A percentile compares a stretch with the other conserved stretches of the same genome.
Evolutionary conservation across 2,113 vertebrate genomes (phyloP).

Genomic region (Pithys albifrons): DNA sequence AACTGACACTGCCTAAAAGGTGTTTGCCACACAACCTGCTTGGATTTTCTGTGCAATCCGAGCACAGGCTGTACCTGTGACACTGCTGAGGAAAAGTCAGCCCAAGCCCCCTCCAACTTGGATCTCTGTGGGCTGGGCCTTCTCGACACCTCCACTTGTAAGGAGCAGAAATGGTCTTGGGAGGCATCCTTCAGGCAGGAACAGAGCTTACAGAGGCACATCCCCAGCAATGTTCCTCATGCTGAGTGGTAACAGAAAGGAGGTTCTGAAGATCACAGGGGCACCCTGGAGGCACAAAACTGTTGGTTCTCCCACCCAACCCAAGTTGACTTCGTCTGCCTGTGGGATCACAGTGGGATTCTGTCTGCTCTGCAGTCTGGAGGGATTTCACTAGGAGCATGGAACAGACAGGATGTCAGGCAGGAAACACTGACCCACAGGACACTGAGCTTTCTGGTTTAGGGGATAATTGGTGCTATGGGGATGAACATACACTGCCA

Average conservation of each 20-base stretch:
- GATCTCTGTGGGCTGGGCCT: neutral
- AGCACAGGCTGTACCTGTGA: neutral
- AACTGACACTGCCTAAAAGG: neutral
- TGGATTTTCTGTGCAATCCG: neutral
- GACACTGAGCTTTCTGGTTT: neutral
- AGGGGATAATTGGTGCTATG: no score
- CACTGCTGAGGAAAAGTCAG: neutral
- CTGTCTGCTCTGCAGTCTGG: no score
- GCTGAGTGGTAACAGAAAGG: neutral
- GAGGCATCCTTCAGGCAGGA: neutral
- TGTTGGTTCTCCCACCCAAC: neutral
- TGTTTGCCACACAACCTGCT: neutral
- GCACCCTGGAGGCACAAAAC: neutral
- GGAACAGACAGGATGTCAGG: no score
- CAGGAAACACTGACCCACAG: neutral
- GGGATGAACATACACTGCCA: neutral
- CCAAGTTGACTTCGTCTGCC: accelerated
- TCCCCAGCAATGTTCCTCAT: neutral
- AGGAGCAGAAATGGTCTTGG: neutral
- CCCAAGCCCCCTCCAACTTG: neutral
- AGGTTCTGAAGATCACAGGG: neutral
- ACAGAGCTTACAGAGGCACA: neutral
- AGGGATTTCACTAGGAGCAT: accelerated
- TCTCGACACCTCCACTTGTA: neutral
- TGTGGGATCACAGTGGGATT: neutral